Percentiles rank a stretch among this genome's conserved stretches.
phyloP scores from a whole-genome alignment of 2,113 vertebrate genomes.

The Phrynosoma platyrhinos region DNA sequence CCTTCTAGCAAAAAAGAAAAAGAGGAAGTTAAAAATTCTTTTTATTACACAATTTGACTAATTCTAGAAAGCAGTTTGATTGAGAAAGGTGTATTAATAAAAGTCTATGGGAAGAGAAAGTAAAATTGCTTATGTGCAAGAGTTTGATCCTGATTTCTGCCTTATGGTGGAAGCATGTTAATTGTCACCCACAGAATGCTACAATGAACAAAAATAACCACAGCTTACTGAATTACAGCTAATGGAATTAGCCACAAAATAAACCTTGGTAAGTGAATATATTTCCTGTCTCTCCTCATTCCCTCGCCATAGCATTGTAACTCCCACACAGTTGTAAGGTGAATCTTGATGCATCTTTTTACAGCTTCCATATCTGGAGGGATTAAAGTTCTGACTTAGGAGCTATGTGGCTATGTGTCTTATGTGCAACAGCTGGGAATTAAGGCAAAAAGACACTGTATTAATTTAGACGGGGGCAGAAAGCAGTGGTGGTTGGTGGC shows the following conservation, averaged over 20 bases:
- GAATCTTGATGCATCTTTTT: background rate
- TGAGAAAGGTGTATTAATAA: slow-evolving; percentile 9
- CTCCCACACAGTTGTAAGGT: background rate
- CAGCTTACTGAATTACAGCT: background rate
- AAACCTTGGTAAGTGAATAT: background rate
- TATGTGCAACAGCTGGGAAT: no score
- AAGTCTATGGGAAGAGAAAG: background rate
- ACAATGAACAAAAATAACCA: background rate
- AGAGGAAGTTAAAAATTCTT: slow-evolving; percentile 19
- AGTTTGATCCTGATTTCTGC: background rate
- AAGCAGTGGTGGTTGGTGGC: no score
- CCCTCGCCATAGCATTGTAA: background rate
- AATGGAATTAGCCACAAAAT: background rate
- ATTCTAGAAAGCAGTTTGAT: slow-evolving; percentile 13
- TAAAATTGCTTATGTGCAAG: background rate
- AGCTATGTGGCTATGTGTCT: background rate
- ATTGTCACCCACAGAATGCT: background rate
- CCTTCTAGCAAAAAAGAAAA: slow-evolving; percentile 15
- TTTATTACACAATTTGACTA: slow-evolving; percentile 22
- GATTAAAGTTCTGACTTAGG: background rate
- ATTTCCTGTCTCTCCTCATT: no score
- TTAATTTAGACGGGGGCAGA: background rate
- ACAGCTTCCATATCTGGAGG: background rate
- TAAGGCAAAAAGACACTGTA: no score
- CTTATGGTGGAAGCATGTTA: background rate